Percentiles rank a stretch among this genome's conserved stretches.
Evolutionary conservation across 2,113 vertebrate genomes (phyloP).

Genomic region (Laticauda colubrina): DNA sequence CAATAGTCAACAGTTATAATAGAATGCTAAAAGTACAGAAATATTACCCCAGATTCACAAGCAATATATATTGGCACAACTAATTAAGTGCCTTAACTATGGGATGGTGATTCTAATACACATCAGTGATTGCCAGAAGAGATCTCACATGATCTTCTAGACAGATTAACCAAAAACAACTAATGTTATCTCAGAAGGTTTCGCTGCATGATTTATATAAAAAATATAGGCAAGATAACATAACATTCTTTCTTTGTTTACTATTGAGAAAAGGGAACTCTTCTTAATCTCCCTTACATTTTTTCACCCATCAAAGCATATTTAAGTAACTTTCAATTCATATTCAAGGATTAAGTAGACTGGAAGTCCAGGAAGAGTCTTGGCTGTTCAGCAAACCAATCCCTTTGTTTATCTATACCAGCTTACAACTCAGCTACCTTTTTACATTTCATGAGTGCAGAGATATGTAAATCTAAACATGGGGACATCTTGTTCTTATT

Average conservation of each 20-base stretch:
- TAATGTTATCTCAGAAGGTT: not conserved
- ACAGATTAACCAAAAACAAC: not conserved
- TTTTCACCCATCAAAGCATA: not conserved
- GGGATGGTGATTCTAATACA: not conserved
- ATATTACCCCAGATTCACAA: not conserved
- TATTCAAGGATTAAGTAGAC: not conserved
- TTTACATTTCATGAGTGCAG: not conserved
- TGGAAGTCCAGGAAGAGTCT: not conserved
- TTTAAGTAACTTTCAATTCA: rapidly evolving
- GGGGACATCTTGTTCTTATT: not conserved
- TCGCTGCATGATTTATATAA: not conserved
- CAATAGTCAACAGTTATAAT: not conserved
- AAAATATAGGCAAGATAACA: not conserved
- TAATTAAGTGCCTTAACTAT: constrained; percentile 18
- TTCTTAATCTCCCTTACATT: constrained; percentile 1
- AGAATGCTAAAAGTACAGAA: not conserved
- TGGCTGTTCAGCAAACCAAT: not conserved
- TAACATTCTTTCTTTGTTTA: not conserved
- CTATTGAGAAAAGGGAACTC: not conserved
- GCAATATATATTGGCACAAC: not conserved
- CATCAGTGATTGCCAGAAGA: not conserved
- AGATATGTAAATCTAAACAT: rapidly evolving
- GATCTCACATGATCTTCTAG: not conserved
- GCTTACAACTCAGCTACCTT: not conserved
- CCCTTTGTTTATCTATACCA: rapidly evolving